Base-by-base conservation (phyloP, 2,797 vertebrate genomes). In the Enteromius anoplus region DNA sequence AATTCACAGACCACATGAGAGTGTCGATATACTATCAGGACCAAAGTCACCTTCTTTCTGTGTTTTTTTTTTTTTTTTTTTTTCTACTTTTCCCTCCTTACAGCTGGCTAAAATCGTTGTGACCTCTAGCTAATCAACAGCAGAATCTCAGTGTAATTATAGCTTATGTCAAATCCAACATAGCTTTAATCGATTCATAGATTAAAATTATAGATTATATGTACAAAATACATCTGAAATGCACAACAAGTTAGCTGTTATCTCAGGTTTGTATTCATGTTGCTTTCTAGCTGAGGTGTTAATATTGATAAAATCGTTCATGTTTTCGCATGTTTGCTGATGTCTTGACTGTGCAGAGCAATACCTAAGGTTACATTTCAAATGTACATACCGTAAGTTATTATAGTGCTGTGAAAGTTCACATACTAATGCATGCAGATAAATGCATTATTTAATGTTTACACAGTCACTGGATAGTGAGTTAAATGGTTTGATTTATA, bases 221-320 rank as follows among this genome's bases (percentile, higher is more conserved):
- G n/a, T n/a, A n/a, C 87, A 62, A 23, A 49, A 73, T 79, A 84
- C 69, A 88, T 81, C 79, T 88, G 40, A 89, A 87, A 91, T 90
- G 90, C 85, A 73, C 85, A 34, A 87, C 3, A 82, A 84, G 76
- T 90, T 85, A 42, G 82, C 88, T 19, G n/a, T 91, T 86, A 66
- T 55, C 80, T 86, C 37, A 55, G 10, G 72, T 55, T 55, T 82
- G 85, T 77, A 83, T 90, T 86, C 86, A 85, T 17, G 81, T 80
- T 83, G 69, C 84, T 72, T 70, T 37, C 47, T 29, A 23, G 32
- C 10, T 19, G 42, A 77, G 77, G 70, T 86, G 60, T 86, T 82
- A 83, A 79, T 80, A 75, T 87, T 87, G 51, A 91, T 92, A 77
- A 88, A 92, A 89, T 65, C 32, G 69, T 85, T 88, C 75, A 4